These are phyloP conservation scores for Progne subis DNA, from an alignment of 2,113 vertebrate genomes.

Conservation along the genomic window DNA sequence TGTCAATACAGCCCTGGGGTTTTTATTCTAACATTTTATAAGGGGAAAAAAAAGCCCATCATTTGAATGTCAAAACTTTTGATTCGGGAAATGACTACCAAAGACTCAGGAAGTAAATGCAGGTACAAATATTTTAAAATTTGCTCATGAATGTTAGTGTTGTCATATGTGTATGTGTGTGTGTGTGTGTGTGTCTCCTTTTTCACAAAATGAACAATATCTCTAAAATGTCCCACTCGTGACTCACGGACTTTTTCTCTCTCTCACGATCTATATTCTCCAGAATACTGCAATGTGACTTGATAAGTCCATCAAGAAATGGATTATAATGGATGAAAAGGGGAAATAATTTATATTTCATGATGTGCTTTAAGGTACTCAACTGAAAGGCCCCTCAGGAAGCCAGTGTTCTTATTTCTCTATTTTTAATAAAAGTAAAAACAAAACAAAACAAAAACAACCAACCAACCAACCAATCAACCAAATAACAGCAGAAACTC, in stretches of 20 bases:
- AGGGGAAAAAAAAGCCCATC: background rate
- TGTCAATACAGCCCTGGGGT: background rate
- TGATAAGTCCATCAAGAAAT: background rate
- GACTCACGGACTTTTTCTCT: background rate
- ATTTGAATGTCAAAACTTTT: background rate
- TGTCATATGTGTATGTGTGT: too few relatives aligned
- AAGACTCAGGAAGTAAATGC: background rate
- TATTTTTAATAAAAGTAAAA: background rate
- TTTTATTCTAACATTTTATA: background rate
- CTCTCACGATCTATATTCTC: background rate
- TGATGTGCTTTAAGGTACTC: background rate
- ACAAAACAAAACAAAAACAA: background rate
- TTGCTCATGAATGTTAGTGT: background rate
- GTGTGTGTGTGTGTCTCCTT: background rate
- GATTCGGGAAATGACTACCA: background rate
- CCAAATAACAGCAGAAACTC: too few relatives aligned
- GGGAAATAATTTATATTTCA: background rate
- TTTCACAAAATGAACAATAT: background rate
- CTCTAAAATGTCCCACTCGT: background rate
- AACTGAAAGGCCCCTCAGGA: background rate
- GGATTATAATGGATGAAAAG: background rate
- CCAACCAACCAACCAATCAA: too few relatives aligned
- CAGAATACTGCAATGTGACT: background rate
- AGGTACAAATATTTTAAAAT: background rate
- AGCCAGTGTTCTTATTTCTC: background rate